phyloP scores from a whole-genome alignment of 2,113 vertebrate species.

The Notarius lentiginosus region DNA sequence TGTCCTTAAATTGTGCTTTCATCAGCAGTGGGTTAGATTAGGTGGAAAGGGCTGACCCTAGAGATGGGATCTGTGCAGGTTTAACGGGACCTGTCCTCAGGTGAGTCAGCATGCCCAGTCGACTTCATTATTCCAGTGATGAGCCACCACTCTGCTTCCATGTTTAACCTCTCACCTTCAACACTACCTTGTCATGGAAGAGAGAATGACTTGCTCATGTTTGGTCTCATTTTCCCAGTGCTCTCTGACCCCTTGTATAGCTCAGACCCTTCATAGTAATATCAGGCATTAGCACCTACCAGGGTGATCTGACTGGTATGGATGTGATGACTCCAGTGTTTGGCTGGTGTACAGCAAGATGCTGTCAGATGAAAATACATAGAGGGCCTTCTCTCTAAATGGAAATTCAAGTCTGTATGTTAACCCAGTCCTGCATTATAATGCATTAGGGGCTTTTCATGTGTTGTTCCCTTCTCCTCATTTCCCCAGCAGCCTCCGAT shows the following conservation, averaged over 20 bases:
- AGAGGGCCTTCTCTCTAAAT: not conserved
- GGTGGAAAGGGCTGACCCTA: constrained; percentile 55
- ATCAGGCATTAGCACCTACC: not conserved
- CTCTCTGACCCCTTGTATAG: constrained; percentile 11
- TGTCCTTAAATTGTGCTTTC: constrained; percentile 65
- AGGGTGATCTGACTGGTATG: constrained; percentile 15
- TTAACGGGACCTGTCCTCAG: constrained; percentile 58
- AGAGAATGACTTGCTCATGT: constrained; percentile 8
- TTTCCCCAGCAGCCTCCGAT: constrained; percentile 11
- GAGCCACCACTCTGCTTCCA: constrained; percentile 24
- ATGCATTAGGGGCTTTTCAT: constrained; percentile 25
- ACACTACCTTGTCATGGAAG: not conserved
- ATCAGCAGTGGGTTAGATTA: constrained; percentile 66
- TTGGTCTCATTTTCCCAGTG: constrained; percentile 44
- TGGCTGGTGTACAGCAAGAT: not conserved
- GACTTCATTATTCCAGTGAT: constrained; percentile 52
- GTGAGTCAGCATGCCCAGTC: constrained; percentile 48
- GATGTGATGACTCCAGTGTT: not conserved
- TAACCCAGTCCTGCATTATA: not conserved
- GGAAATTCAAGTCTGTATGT: not conserved
- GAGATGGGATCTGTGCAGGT: constrained; percentile 59
- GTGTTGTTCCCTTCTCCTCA: constrained; percentile 23
- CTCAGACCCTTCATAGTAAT: constrained; percentile 5
- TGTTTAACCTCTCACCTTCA: constrained; percentile 57
- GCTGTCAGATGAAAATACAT: not conserved